Base-by-base conservation (phyloP, 53 echinoderm and acorn worm species). In the Astropecten irregularis region DNA sequence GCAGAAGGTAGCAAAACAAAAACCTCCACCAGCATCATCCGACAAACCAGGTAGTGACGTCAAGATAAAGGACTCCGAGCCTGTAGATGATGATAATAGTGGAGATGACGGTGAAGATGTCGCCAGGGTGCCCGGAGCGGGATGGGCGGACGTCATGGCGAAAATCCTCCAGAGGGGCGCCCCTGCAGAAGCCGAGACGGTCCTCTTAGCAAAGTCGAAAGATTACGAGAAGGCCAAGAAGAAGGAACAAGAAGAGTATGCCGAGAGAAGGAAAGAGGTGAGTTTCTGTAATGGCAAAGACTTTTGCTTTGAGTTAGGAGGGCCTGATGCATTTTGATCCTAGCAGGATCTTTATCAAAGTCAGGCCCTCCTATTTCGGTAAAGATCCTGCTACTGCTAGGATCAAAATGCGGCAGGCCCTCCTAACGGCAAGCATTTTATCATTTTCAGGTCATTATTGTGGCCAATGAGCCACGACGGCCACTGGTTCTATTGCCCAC, bases 131-230 rank as follows among this genome's bases (percentile, higher is more conserved):
- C 68, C 82, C 3, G 91, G 91, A 18, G 91, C 88, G 37, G 99
- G 94, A 77, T 97, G 99, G 99, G 99, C 99, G 37, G 94, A 97
- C 68, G 94, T 82, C 36, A 97, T 97, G 99, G 87, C 99, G 9
- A 94, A 89, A 57, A 97, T 97, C 68, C 90, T 97, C 35, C 66
- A 86, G 33, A 87, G 83, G 32, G 84, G 82, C 31, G 61, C 85
- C 33, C 84, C 90, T 4, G 77, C 79, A 2, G 85, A 83, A 26
- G 70, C 68, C 7, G 66, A 47, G 8, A 77, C 88, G 3, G 76
- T 62, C 27, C 82, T 91, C 16, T 52, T 93, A 14, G 88, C 92
- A 64, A 94, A 89, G 66, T 92, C 92, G 27, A 90, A 91, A 39
- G 92, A 91, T 34, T 91, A 94, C 59, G 86, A 64, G 13, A 97